These are phyloP conservation scores for Sturnus vulgaris DNA, from an alignment of 2,113 vertebrate species.

Conservation along the genomic window DNA sequence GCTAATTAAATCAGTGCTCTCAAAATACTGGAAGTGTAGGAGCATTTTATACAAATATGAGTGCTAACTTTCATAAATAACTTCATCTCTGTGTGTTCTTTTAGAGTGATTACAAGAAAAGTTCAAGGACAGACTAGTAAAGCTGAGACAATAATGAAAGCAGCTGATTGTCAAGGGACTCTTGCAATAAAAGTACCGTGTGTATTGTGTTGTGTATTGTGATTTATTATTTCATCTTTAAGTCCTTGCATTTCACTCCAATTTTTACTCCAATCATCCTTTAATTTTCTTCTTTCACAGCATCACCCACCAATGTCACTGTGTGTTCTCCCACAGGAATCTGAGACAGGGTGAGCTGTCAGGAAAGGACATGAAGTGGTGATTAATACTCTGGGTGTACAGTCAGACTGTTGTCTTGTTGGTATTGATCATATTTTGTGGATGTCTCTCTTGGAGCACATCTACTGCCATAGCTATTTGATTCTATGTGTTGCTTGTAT, in stretches of 20 bases:
- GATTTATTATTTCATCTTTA: background rate
- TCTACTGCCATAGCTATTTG: background rate
- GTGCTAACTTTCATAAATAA: background rate
- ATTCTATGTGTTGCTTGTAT: background rate
- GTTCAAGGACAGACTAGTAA: background rate
- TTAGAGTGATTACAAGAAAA: background rate
- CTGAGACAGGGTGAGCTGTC: background rate
- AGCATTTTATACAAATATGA: background rate
- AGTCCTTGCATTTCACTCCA: background rate
- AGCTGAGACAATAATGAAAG: background rate
- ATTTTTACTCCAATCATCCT: background rate
- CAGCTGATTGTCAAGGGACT: background rate
- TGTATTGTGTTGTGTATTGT: background rate
- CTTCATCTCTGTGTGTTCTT: background rate
- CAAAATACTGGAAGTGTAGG: background rate
- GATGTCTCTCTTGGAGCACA: background rate
- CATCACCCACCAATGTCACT: background rate
- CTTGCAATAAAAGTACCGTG: background rate
- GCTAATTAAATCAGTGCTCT: background rate
- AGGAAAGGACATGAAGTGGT: background rate
- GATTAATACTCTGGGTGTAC: background rate
- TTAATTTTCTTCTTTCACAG: background rate
- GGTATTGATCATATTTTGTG: background rate
- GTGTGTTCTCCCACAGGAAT: background rate
- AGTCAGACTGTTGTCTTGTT: background rate